Percentiles rank a stretch among this genome's conserved stretches.
phyloP scores from a whole-genome alignment of 2,113 vertebrate species.

The Notiomystis cincta region DNA sequence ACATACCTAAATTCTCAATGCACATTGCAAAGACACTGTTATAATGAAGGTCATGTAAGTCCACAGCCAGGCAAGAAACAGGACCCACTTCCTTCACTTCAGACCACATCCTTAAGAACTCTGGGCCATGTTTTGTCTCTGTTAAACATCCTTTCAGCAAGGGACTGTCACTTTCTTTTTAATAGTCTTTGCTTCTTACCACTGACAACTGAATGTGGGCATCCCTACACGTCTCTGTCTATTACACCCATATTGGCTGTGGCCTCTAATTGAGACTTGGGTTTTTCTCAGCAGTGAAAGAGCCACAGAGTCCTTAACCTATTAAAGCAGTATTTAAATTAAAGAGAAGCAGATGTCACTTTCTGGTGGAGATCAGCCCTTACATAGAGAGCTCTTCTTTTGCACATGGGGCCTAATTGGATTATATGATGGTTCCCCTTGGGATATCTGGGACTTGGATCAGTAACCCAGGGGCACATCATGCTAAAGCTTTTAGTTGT shows the following conservation, averaged over 20 bases:
- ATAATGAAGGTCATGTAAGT: not conserved
- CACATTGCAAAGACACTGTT: not conserved
- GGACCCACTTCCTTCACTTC: not conserved
- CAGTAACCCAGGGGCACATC: not conserved
- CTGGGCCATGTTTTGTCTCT: not conserved
- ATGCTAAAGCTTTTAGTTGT: not conserved
- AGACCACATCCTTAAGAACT: not conserved
- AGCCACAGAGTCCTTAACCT: not conserved
- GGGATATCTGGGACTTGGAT: not conserved
- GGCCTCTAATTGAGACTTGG: not conserved
- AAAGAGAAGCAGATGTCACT: not conserved
- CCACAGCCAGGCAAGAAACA: not conserved
- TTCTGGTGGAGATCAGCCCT: not conserved
- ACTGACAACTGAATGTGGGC: fast-evolving
- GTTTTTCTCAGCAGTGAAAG: not conserved
- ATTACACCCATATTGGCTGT: not conserved
- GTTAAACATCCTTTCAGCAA: not conserved
- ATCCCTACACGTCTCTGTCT: not conserved
- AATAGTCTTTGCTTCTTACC: not conserved
- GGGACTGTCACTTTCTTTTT: not conserved
- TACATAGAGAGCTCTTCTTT: not conserved
- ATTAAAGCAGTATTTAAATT: not conserved
- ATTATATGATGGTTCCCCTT: not conserved
- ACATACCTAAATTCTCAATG: not conserved
- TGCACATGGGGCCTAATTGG: not conserved